Evolutionary conservation across 2,888 invertebrate genomes (phyloP).

Genomic region (Sialis lutaria): DNA sequence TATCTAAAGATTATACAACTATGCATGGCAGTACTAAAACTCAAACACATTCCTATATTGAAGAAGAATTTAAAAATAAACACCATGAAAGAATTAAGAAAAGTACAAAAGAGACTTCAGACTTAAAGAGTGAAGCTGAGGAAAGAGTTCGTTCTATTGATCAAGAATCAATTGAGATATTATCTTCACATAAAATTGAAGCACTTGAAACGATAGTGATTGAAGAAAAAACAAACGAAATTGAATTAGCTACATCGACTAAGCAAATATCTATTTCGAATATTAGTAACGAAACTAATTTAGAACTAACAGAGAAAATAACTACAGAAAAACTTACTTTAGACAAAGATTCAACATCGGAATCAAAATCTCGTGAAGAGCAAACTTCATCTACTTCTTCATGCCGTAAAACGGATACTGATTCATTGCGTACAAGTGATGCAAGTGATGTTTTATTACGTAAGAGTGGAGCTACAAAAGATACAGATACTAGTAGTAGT

Average conservation of each 20-base stretch:
- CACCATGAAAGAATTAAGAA: slow-evolving; percentile 11
- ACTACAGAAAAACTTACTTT: background rate
- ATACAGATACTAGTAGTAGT: slow-evolving; percentile 23
- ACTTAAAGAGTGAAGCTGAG: slow-evolving; percentile 12
- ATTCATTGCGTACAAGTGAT: slow-evolving; percentile 16
- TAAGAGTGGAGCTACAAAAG: slow-evolving; percentile 19
- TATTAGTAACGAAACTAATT: slow-evolving; percentile 4
- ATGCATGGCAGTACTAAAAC: background rate
- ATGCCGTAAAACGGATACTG: slow-evolving; percentile 20
- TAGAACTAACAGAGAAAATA: slow-evolving; percentile 4
- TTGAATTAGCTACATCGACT: slow-evolving; percentile 1
- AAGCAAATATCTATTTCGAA: slow-evolving; percentile 4
- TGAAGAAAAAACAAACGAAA: slow-evolving; percentile 6
- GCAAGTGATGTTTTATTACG: slow-evolving; percentile 22
- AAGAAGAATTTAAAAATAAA: slow-evolving; percentile 13
- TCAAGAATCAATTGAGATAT: slow-evolving; percentile 8
- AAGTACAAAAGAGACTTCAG: slow-evolving; percentile 7
- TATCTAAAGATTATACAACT: slow-evolving; percentile 12
- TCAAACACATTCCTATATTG: background rate
- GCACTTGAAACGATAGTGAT: no score
- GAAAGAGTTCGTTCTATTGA: slow-evolving; percentile 9
- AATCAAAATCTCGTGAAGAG: slow-evolving; percentile 36
- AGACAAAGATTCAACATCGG: slow-evolving; percentile 23
- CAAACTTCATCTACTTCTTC: slow-evolving; percentile 26
- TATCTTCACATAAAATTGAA: no score